Conservation (phyloP, 2,113 vertebrate species). For the Ariopsis seemanni region DNA sequence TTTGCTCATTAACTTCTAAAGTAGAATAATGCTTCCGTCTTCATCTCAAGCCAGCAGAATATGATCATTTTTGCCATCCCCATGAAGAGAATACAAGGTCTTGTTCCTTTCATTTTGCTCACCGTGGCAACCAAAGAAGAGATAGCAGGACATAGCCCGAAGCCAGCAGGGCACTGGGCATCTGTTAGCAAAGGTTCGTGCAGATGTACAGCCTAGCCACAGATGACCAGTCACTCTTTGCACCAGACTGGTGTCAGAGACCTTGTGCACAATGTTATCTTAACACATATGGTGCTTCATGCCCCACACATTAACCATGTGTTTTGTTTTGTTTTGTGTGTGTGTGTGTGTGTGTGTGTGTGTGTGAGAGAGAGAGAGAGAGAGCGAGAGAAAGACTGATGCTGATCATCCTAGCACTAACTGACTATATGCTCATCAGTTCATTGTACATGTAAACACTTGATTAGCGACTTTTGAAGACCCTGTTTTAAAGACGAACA, state of each 20-base stretch:
- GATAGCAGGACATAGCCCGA: neutral
- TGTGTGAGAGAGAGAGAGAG: neutral
- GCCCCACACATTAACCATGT: neutral
- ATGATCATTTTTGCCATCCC: neutral
- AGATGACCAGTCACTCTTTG: slow-evolving; percentile 31
- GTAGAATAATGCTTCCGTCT: neutral
- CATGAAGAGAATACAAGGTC: neutral
- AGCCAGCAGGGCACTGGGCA: slow-evolving; percentile 49
- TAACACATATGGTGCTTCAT: slow-evolving; percentile 21
- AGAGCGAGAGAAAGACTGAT: neutral
- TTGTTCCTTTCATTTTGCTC: slow-evolving; percentile 14
- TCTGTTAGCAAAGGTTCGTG: slow-evolving; percentile 63
- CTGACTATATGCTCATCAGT: neutral
- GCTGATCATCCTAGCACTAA: slow-evolving; percentile 1
- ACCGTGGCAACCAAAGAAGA: slow-evolving; percentile 31
- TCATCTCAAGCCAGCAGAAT: slow-evolving; percentile 24
- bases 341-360: slow-evolving; percentile 8
- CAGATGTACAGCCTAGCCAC: slow-evolving; percentile 63
- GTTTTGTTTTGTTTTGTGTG: neutral
- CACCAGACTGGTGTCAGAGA: slow-evolving; percentile 13
- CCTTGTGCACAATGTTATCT: slow-evolving; percentile 29
- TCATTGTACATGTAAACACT: slow-evolving; percentile 51
- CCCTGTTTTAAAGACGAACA: slow-evolving; percentile 57
- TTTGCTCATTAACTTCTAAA: slow-evolving; percentile 36
- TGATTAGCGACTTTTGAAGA: slow-evolving; percentile 49